Percentiles rank a stretch among this genome's conserved stretches.
phyloP scores from a whole-genome alignment of 2,888 invertebrate genomes.

The Tipula confusa region DNA sequence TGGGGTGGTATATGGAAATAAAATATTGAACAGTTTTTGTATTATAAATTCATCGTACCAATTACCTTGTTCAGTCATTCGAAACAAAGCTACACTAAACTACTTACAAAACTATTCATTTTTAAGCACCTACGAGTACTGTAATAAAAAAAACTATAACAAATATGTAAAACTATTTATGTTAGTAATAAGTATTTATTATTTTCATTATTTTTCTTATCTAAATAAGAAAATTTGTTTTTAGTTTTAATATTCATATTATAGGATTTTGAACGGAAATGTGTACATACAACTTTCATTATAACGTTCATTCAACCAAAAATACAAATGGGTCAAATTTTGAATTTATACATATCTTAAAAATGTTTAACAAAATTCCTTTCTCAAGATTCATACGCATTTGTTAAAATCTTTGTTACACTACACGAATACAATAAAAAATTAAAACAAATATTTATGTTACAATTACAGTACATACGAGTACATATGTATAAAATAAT shows the following conservation, averaged over 20 bases:
- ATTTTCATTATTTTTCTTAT: not conserved
- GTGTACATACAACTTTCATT: not conserved
- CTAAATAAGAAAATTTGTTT: not conserved
- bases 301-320: not conserved
- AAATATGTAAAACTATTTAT: too few relatives aligned
- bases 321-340: not conserved
- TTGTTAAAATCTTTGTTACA: not conserved
- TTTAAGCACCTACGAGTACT: too few relatives aligned
- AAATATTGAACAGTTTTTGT: not conserved
- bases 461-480: not conserved
- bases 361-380: not conserved
- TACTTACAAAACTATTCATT: too few relatives aligned
- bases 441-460: not conserved
- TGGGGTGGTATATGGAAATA: not conserved
- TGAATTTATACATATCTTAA: not conserved
- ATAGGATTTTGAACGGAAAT: not conserved
- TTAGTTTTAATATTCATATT: not conserved
- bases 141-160: too few relatives aligned
- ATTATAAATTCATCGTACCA: not conserved
- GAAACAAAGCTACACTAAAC: too few relatives aligned
- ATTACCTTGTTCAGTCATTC: too few relatives aligned
- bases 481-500: not conserved
- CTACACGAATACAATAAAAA: not conserved
- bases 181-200: not conserved
- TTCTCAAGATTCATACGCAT: not conserved